These are phyloP conservation scores for Drymodes brunneopygia DNA, from an alignment of 2,113 vertebrate species.

Conservation along the genomic window DNA sequence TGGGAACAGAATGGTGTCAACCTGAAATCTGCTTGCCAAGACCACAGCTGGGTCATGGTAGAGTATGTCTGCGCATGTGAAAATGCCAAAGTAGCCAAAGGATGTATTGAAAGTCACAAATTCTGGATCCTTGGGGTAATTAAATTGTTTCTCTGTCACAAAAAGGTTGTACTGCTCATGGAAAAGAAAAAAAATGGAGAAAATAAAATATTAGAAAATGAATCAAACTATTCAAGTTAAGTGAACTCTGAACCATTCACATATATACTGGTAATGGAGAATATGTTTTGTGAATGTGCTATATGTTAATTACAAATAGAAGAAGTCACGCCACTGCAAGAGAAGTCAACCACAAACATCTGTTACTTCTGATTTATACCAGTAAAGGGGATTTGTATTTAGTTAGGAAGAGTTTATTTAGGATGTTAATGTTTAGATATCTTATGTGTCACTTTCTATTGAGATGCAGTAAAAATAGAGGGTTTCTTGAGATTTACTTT, in stretches of 20 bases:
- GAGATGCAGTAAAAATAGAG: background rate
- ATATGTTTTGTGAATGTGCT: background rate
- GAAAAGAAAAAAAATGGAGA: background rate
- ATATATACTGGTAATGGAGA: background rate
- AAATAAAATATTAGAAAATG: background rate
- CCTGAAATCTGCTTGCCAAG: slow-evolving; percentile 66
- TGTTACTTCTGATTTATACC: background rate
- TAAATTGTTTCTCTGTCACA: slow-evolving; percentile 70
- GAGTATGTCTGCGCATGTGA: slow-evolving; percentile 82
- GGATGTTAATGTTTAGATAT: background rate
- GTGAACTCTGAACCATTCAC: background rate
- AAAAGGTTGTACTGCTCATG: slow-evolving; percentile 74
- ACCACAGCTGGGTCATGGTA: slow-evolving; percentile 68
- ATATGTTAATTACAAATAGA: background rate
- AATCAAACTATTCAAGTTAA: background rate
- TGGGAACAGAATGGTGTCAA: slow-evolving; percentile 59
- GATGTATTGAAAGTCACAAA: slow-evolving; percentile 76
- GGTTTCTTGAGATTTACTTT: background rate
- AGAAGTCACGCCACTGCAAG: background rate
- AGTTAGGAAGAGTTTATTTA: background rate
- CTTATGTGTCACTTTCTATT: background rate
- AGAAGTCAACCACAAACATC: background rate
- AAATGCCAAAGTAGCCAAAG: slow-evolving; percentile 81
- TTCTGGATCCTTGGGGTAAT: slow-evolving; percentile 69
- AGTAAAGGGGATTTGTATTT: background rate